Evolutionary conservation across 2,888 invertebrate species (phyloP).

Genomic region (Abrostola tripartita): DNA sequence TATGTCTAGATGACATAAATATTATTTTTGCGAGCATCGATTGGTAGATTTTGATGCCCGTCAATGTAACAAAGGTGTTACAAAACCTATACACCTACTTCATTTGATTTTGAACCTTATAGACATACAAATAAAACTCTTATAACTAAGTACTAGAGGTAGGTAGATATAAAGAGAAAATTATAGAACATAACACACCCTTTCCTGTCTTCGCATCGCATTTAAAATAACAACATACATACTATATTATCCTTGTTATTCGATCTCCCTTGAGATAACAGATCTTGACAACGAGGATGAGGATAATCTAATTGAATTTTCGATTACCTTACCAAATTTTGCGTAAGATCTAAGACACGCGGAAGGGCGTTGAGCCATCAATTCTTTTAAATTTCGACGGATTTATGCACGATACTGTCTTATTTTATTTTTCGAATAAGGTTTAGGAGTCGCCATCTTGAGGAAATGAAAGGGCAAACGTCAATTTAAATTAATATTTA

Average conservation of each 20-base stretch:
- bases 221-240: slow-evolving; percentile 11
- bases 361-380: slow-evolving; percentile 7
- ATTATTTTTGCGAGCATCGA: no score
- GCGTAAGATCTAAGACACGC: slow-evolving; percentile 13
- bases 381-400: slow-evolving; percentile 15
- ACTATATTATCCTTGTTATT: slow-evolving; percentile 10
- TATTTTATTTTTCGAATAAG: background rate
- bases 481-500: no score
- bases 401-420: slow-evolving; percentile 7
- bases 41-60: no score
- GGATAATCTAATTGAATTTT: slow-evolving; percentile 36
- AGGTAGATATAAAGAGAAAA: no score
- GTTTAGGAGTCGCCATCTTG: background rate
- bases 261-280: slow-evolving; percentile 16
- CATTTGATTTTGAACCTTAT: no score
- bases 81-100: no score
- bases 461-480: background rate
- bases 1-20: no score
- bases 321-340: slow-evolving; percentile 26
- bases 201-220: background rate
- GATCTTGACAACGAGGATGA: slow-evolving; percentile 13
- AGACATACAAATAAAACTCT: no score
- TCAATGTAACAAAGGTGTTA: no score
- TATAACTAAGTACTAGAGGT: no score
- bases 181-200: background rate